Percentiles rank a stretch among this genome's conserved stretches.
Conservation (phyloP, 2,888 invertebrate species). For the Cryptocheilus praepositus region DNA sequence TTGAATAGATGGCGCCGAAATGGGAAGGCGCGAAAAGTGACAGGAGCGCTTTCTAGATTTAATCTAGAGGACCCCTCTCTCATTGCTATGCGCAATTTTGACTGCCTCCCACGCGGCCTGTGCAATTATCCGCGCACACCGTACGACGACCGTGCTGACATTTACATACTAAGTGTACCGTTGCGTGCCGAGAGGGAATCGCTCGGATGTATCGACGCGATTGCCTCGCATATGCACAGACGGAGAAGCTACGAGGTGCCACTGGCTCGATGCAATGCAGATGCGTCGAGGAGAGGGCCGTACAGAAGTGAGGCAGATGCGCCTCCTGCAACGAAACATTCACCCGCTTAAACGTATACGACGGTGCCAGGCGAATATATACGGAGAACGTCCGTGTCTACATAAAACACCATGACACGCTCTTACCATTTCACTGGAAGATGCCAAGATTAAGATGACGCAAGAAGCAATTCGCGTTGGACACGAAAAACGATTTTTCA, state of each 20-base stretch:
- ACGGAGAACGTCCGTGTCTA: neutral
- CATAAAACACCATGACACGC: constrained; percentile 34
- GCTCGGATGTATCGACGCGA: constrained; percentile 54
- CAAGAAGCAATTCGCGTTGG: too few species aligned
- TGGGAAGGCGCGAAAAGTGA: constrained; percentile 19
- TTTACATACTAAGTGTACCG: constrained; percentile 59
- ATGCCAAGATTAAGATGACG: neutral
- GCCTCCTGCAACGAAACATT: neutral
- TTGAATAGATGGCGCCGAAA: too few species aligned
- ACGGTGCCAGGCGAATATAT: neutral
- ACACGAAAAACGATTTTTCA: too few species aligned
- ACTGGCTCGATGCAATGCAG: constrained; percentile 43
- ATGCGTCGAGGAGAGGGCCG: constrained; percentile 28
- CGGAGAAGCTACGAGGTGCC: constrained; percentile 9
- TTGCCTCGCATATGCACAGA: constrained; percentile 34
- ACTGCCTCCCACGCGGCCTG: constrained; percentile 45
- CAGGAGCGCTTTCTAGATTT: constrained; percentile 36
- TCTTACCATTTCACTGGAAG: constrained; percentile 24
- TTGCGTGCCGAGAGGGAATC: constrained; percentile 56
- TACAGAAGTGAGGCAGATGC: neutral
- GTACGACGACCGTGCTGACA: constrained; percentile 24
- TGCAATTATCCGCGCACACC: constrained; percentile 51
- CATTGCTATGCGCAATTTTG: constrained; percentile 60
- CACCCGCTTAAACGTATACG: neutral
- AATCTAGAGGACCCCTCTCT: constrained; percentile 33